phyloP scores from a whole-genome alignment of 1,140 invertebrate species.

The Megalopta genalis region DNA sequence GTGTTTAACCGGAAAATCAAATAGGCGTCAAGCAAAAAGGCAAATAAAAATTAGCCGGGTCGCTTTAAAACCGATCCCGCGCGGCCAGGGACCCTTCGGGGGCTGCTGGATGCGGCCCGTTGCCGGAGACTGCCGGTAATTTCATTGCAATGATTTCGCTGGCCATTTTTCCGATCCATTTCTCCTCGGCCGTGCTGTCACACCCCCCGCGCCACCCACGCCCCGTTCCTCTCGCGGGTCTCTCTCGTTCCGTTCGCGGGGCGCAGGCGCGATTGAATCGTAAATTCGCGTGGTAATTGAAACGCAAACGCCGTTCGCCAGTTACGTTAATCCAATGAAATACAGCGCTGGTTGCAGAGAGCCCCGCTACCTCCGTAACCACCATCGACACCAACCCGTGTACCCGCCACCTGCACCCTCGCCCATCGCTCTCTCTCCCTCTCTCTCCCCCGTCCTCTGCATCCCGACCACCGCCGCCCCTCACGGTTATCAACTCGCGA shows the following conservation, averaged over 20 bases:
- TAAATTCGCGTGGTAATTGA: slow-evolving; percentile 67
- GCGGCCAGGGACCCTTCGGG: neutral
- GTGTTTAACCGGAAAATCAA: slow-evolving; percentile 21
- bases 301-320: slow-evolving; percentile 68
- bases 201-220: too few species aligned
- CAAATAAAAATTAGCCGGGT: slow-evolving; percentile 49
- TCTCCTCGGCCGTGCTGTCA: slow-evolving; percentile 15
- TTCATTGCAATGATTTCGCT: slow-evolving; percentile 58
- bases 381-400: slow-evolving; percentile 20
- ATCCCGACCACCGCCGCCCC: neutral
- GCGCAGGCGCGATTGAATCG: slow-evolving; percentile 60
- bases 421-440: neutral
- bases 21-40: slow-evolving; percentile 19
- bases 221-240: too few species aligned
- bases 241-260: slow-evolving; percentile 15
- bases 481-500: slow-evolving; percentile 54
- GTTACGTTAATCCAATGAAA: slow-evolving; percentile 70
- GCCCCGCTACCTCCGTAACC: slow-evolving; percentile 25
- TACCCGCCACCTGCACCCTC: neutral
- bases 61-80: slow-evolving; percentile 33
- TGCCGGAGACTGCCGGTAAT: slow-evolving; percentile 37
- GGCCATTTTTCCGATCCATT: slow-evolving; percentile 60
- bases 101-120: too few species aligned
- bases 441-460: neutral
- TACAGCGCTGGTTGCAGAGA: slow-evolving; percentile 52